Evolutionary conservation across 23 tunicate species (phyloP), one percentile per base, ranked within the genome.

Genomic region (Ciona savignyi): DNA sequence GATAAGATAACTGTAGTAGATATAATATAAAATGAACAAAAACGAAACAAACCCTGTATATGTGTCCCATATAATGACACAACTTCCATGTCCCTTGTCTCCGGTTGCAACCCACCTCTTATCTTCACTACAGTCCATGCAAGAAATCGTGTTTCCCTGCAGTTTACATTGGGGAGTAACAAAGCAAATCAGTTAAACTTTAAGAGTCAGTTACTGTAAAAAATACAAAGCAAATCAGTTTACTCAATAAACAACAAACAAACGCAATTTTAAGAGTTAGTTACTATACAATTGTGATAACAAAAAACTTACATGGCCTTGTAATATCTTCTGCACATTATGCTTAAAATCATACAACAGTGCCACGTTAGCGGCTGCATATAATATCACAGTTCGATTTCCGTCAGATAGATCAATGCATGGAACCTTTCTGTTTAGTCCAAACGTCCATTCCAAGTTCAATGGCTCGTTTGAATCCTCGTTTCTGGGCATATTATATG

Each of bases 41-140:
- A 66, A 66, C 2, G 2, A 19, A 51, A 23, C 60, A 3, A 63
- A 84, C 89, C 90, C 89, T 25, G 90, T 90, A 61, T 78, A 83
- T 15, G 97, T 63, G 35, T 90, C 97, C 97, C 97, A 90, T 11
- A 79, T 73, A 1, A 90, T 84, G 25, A 90, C 97, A 33, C 92
- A 90, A 73, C 86, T 84, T 33, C 74, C 65, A 27, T 74, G 81
- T 11, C 97, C 97, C 29, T 75, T 90, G 29, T 90, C 97, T 22
- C 80, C 89, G 32, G 85, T 83, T 25, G 71, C 90, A 29, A 90
- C 33, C 97, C 97, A 90, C 19, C 97, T 66, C 70, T 84, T 90
- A 60, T 90, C 97, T 30, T 74, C 85, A 42, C 97, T 90, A 66
- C 90, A 82, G 29, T 71, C 80, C 15, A 88, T 65, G 80, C 88